phyloP scores from a whole-genome alignment of 2,797 vertebrate species.

The Astyanax mexicanus region DNA sequence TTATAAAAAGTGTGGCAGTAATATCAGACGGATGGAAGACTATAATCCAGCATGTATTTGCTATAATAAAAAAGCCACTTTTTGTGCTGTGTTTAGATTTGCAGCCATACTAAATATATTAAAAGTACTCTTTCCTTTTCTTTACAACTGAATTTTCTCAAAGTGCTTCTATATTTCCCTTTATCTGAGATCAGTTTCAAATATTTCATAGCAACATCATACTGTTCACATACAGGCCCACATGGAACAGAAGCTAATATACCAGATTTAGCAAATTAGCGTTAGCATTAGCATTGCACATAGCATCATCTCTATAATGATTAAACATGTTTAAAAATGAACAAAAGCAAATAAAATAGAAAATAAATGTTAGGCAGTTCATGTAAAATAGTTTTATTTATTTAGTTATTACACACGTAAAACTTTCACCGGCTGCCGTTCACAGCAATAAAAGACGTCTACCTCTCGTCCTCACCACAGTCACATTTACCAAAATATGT shows the following conservation, averaged over 20 bases:
- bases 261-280: no score
- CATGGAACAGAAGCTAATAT: no score
- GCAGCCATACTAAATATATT: neutral
- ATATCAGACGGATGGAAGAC: neutral
- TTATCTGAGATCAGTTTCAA: conserved; percentile 1
- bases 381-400: conserved; percentile 74
- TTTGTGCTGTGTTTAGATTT: neutral
- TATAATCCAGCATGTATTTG: neutral
- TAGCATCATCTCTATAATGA: conserved; percentile 20
- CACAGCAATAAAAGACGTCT: conserved; percentile 53
- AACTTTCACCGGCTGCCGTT: conserved; percentile 59
- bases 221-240: neutral
- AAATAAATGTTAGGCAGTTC: neutral
- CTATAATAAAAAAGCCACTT: neutral
- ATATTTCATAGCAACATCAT: neutral
- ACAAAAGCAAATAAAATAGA: neutral
- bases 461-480: conserved; percentile 20
- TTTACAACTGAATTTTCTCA: no score
- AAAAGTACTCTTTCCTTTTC: no score
- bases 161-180: neutral
- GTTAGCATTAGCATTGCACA: no score
- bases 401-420: conserved; percentile 72
- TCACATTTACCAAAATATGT: conserved; percentile 61
- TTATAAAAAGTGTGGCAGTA: neutral
- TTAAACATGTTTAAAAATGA: no score